Conservation (phyloP, 2,797 vertebrate species). For the Loris lydekkerianus region DNA sequence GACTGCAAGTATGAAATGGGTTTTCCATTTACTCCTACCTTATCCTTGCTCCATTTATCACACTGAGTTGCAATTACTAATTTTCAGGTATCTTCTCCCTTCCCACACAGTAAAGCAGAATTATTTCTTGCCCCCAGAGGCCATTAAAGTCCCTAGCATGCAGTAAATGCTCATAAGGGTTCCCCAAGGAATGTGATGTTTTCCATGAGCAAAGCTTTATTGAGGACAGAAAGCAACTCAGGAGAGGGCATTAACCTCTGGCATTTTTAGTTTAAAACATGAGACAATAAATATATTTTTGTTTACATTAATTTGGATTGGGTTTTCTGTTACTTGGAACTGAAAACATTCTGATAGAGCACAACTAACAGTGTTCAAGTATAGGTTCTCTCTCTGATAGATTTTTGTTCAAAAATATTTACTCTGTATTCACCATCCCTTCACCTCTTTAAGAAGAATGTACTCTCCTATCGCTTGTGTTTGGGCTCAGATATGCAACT, state of each 20-base stretch:
- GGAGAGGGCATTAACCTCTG: not conserved
- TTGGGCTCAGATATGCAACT: conserved; percentile 12
- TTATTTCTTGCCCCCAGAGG: conserved; percentile 35
- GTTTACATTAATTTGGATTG: not conserved
- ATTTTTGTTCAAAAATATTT: conserved; percentile 35
- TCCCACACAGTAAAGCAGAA: not conserved
- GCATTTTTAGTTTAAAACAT: not conserved
- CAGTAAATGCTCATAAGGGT: not conserved
- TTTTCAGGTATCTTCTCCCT: conserved; percentile 40
- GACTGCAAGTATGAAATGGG: conserved; percentile 9
- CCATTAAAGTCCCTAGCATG: not conserved
- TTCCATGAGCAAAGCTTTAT: conserved; percentile 39
- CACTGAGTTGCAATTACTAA: conserved; percentile 44
- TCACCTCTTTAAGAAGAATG: not conserved
- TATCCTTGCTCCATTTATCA: conserved; percentile 1
- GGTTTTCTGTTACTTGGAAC: conserved; percentile 53
- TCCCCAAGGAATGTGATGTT: conserved; percentile 53
- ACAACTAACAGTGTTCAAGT: conserved; percentile 31
- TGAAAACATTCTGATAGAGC: conserved; percentile 45
- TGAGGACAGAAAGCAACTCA: conserved; percentile 24
- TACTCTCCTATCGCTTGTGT: not conserved
- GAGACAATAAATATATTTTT: conserved; percentile 37
- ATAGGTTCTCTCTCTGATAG: not conserved
- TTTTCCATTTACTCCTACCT: conserved; percentile 23
- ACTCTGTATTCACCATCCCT: not conserved